Evolutionary conservation across 2,113 vertebrate genomes (phyloP).

Genomic region (Thermophis baileyi): DNA sequence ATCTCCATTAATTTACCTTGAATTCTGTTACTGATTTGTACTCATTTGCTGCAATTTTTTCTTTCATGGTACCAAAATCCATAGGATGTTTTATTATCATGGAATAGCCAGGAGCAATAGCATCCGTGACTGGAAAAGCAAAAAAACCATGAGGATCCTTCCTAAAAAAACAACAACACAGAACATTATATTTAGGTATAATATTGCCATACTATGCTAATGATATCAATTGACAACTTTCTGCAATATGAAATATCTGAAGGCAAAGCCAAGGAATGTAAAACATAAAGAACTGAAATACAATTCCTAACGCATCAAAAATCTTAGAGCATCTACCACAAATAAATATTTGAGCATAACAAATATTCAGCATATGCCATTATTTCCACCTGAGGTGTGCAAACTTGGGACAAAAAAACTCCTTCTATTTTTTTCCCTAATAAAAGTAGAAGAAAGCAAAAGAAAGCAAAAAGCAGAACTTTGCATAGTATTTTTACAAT

Average conservation of each 20-base stretch:
- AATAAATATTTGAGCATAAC: not conserved
- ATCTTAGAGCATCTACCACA: not conserved
- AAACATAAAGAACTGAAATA: not conserved
- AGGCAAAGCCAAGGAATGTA: not conserved
- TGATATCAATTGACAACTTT: not conserved
- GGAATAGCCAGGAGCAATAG: constrained; percentile 96
- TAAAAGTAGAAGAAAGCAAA: not conserved
- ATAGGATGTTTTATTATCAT: constrained; percentile 98
- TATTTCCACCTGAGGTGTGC: not conserved
- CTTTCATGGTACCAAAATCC: constrained; percentile 98
- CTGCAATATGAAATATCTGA: not conserved
- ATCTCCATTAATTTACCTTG: constrained; percentile 75
- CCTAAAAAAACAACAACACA: constrained; percentile 71
- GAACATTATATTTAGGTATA: constrained; percentile 13
- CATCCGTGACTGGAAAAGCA: constrained; percentile 94
- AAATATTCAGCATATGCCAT: not conserved
- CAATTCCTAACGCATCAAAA: not conserved
- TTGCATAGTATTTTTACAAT: not conserved
- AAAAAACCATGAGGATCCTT: constrained; percentile 98
- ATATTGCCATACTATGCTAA: not conserved
- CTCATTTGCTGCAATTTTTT: constrained; percentile 90
- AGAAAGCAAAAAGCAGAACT: not conserved
- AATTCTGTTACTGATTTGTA: constrained; percentile 98
- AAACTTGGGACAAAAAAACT: not conserved
- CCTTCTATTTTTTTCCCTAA: not conserved